These are phyloP conservation scores for Hipposideros larvatus DNA, from an alignment of 2,797 vertebrate species.

Conservation along the genomic window DNA sequence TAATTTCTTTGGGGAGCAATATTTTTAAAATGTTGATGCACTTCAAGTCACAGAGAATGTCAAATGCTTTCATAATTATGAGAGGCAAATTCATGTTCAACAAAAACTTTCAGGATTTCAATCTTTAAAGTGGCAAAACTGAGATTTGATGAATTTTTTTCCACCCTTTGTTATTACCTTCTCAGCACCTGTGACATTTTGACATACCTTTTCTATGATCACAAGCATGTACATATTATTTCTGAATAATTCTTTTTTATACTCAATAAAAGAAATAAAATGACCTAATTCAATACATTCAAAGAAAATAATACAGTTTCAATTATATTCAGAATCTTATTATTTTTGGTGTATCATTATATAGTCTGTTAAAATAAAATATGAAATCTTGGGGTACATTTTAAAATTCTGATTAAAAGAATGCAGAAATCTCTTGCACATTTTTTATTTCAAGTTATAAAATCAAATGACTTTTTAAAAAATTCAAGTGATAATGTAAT, in stretches of 20 bases:
- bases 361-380: conserved; percentile 76
- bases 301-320: conserved; percentile 86
- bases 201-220: conserved; percentile 90
- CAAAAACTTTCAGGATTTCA: conserved; percentile 88
- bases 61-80: conserved; percentile 85
- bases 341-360: conserved; percentile 81
- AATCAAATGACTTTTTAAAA: neutral
- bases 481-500: neutral
- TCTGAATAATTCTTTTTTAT: conserved; percentile 90
- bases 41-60: conserved; percentile 84
- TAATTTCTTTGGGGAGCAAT: conserved; percentile 87
- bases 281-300: conserved; percentile 85
- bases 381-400: conserved; percentile 6
- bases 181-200: conserved; percentile 91
- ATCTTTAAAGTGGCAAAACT: conserved; percentile 85
- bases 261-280: conserved; percentile 87
- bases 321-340: conserved; percentile 75
- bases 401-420: conserved; percentile 8
- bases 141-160: conserved; percentile 88
- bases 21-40: conserved; percentile 72
- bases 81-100: conserved; percentile 81
- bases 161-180: conserved; percentile 87
- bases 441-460: conserved; percentile 48
- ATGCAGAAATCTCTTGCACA: neutral
- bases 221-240: conserved; percentile 88